These are phyloP conservation scores for Sebastes diploproa DNA, from an alignment of 2,797 vertebrate species.

Conservation along the genomic window DNA sequence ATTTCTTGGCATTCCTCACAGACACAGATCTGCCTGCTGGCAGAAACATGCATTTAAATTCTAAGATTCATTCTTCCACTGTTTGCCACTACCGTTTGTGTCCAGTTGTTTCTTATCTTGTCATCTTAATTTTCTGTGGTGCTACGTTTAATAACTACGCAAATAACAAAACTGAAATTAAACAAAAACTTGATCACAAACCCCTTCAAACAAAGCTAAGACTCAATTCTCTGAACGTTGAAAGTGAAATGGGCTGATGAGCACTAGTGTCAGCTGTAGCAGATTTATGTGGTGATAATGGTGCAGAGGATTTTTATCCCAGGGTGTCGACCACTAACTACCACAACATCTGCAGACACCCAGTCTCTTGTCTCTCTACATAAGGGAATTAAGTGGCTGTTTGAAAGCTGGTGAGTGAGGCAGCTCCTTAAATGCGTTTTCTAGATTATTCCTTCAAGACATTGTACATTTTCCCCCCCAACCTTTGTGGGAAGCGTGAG, in stretches of 20 bases:
- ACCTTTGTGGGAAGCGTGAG: not conserved
- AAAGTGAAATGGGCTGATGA: conserved; percentile 1
- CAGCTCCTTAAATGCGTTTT: not conserved
- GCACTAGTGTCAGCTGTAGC: not conserved
- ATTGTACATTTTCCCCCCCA: not conserved
- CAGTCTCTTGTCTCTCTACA: not conserved
- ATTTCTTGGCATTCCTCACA: conserved; percentile 17
- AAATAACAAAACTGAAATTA: not conserved
- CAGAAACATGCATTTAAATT: not conserved
- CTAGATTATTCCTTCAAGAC: not conserved
- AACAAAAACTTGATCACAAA: not conserved
- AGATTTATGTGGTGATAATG: conserved; percentile 24
- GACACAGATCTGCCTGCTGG: not conserved
- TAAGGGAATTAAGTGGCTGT: not conserved
- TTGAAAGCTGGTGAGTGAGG: not conserved
- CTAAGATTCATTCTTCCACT: not conserved
- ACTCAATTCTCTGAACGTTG: not conserved
- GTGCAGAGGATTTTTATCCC: not conserved
- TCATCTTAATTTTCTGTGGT: not conserved
- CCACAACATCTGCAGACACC: conserved; percentile 5
- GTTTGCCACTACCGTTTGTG: not conserved
- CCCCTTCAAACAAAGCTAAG: not conserved
- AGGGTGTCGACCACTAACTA: conserved; percentile 14
- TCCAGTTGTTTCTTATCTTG: not conserved
- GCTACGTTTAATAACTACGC: not conserved